Percentiles rank a stretch among this genome's conserved stretches.
phyloP scores from a whole-genome alignment of 2,888 invertebrate genomes.

The Tortrix viridana region DNA sequence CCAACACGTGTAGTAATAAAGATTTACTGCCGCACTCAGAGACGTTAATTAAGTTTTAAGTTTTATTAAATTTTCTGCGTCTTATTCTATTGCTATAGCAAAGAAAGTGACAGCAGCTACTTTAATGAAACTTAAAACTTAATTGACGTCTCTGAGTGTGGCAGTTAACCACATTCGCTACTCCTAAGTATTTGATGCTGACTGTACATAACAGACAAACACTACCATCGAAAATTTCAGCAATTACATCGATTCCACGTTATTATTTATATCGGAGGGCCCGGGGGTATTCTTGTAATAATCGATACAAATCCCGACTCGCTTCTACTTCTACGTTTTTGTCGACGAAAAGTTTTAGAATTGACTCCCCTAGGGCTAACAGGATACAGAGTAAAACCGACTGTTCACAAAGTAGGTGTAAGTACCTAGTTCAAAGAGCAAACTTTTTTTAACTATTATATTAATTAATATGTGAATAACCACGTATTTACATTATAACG shows the following conservation, averaged over 20 bases:
- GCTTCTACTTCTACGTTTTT: constrained; percentile 12
- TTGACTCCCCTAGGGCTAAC: constrained; percentile 2
- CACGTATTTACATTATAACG: no score
- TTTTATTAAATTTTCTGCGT: no score
- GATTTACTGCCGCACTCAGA: no score
- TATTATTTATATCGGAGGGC: constrained; percentile 1
- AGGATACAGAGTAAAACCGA: constrained; percentile 1
- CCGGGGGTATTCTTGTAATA: constrained; percentile 3
- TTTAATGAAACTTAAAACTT: no score
- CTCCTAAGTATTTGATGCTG: neutral
- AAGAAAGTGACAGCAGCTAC: no score
- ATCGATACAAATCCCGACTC: constrained; percentile 12
- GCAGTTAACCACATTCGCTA: no score
- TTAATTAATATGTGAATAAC: no score
- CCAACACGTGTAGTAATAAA: no score
- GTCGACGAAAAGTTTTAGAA: constrained; percentile 15
- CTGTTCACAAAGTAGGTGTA: neutral
- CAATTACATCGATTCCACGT: neutral
- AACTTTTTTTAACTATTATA: neutral
- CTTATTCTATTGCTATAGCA: no score
- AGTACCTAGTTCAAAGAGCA: no score
- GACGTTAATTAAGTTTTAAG: no score
- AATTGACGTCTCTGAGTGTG: no score
- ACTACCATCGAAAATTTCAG: neutral
- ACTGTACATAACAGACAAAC: neutral